Conservation (phyloP, 2,113 vertebrate genomes). For the Artemisiospiza belli region DNA sequence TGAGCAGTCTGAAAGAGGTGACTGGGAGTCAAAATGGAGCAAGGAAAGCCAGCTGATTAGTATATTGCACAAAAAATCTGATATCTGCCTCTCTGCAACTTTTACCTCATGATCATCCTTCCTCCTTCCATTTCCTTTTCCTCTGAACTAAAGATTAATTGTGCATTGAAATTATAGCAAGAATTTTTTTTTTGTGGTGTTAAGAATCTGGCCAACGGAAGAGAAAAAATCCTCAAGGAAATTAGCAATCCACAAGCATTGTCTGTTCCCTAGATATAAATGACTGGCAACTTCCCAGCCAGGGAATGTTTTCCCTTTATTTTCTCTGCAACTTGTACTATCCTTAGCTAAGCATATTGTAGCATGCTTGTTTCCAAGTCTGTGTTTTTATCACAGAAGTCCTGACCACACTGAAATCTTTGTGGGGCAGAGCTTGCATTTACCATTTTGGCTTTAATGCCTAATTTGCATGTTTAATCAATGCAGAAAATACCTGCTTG, state of each 20-base stretch:
- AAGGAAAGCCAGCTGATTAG: constrained; percentile 4
- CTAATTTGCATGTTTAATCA: background rate
- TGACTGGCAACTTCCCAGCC: constrained; percentile 24
- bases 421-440: accelerated
- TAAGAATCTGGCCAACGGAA: constrained; percentile 47
- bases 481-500: background rate
- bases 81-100: background rate
- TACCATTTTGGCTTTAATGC: background rate
- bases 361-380: background rate
- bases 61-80: constrained; percentile 1
- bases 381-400: background rate
- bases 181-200: background rate
- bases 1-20: background rate
- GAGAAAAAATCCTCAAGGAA: constrained; percentile 56
- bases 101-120: constrained; percentile 12
- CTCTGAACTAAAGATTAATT: constrained; percentile 54
- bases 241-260: constrained; percentile 12
- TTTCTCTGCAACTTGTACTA: background rate
- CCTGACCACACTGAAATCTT: background rate
- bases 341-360: constrained; percentile 21
- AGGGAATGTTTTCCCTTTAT: constrained; percentile 19
- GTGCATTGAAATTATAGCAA: constrained; percentile 37
- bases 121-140: constrained; percentile 37
- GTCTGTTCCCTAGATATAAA: constrained; percentile 23
- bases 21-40: constrained; percentile 43